phyloP scores from a whole-genome alignment of 2,113 vertebrate genomes.

The Vidua macroura region DNA sequence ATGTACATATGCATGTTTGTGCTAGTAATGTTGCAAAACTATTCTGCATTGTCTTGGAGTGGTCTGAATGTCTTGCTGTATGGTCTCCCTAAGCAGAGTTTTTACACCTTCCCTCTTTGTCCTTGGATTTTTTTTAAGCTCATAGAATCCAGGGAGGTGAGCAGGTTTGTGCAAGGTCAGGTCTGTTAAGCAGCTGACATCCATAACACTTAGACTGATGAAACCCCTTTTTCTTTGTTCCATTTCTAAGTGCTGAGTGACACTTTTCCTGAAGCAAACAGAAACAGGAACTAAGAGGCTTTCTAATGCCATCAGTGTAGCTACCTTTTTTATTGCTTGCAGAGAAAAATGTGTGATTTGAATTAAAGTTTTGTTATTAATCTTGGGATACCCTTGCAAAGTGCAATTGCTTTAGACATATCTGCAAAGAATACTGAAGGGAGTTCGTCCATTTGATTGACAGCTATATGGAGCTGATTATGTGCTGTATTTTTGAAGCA shows the following conservation, averaged over 20 bases:
- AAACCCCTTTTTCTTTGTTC: background rate
- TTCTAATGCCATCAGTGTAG: background rate
- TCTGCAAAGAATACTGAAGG: background rate
- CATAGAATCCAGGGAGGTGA: background rate
- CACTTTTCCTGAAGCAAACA: background rate
- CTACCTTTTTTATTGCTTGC: background rate
- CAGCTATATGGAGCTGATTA: background rate
- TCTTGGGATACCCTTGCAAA: background rate
- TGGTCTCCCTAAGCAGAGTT: background rate
- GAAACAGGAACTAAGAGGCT: background rate
- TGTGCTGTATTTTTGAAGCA: background rate
- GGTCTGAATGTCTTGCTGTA: background rate
- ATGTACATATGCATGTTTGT: background rate
- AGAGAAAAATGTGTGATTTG: background rate
- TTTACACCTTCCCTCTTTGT: background rate
- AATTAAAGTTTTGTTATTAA: conserved; percentile 1
- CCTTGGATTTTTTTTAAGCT: conserved; percentile 5
- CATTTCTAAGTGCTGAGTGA: background rate
- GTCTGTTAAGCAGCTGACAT: background rate
- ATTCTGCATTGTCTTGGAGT: background rate
- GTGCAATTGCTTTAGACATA: background rate
- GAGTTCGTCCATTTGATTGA: background rate
- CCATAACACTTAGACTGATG: background rate
- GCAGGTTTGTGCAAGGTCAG: conserved; percentile 19
- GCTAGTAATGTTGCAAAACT: background rate